A percentile compares a stretch with the other conserved stretches of the same genome.
phyloP scores from a whole-genome alignment of 2,888 invertebrate species.

The Callinectes sapidus region DNA sequence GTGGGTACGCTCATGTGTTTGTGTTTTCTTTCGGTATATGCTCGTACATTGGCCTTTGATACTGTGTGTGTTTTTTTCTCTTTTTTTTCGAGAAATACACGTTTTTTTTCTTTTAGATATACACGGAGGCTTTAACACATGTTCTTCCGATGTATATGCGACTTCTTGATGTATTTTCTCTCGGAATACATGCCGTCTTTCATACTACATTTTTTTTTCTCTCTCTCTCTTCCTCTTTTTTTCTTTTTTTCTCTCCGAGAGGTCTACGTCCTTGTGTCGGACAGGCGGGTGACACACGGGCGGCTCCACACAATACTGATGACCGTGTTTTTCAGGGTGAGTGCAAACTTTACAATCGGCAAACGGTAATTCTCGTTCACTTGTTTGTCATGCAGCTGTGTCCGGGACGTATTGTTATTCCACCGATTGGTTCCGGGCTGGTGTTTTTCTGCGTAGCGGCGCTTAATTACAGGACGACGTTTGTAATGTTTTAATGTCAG shows the following conservation, averaged over 20 bases:
- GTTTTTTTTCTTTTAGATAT: too few species aligned
- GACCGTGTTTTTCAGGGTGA: background rate
- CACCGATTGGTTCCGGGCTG: background rate
- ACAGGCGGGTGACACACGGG: background rate
- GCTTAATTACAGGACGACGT: background rate
- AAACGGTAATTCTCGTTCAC: background rate
- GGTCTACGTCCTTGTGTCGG: background rate
- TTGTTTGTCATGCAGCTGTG: background rate
- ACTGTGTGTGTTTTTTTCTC: too few species aligned
- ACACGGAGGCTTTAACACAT: background rate
- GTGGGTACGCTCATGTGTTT: too few species aligned
- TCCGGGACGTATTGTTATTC: background rate
- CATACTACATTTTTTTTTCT: background rate
- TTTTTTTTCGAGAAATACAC: too few species aligned
- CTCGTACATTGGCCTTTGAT: too few species aligned
- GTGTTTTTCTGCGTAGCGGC: background rate
- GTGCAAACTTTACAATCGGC: slow-evolving; percentile 2
- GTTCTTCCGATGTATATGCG: background rate
- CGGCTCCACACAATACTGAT: background rate
- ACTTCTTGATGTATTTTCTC: too few species aligned
- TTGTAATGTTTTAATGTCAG: background rate
- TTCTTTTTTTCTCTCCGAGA: background rate
- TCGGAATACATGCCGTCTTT: background rate
- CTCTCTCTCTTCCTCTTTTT: background rate
- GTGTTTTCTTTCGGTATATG: too few species aligned